Evolutionary conservation across 2,113 vertebrate species (phyloP).

Genomic region (Tachysurus fulvidraco): DNA sequence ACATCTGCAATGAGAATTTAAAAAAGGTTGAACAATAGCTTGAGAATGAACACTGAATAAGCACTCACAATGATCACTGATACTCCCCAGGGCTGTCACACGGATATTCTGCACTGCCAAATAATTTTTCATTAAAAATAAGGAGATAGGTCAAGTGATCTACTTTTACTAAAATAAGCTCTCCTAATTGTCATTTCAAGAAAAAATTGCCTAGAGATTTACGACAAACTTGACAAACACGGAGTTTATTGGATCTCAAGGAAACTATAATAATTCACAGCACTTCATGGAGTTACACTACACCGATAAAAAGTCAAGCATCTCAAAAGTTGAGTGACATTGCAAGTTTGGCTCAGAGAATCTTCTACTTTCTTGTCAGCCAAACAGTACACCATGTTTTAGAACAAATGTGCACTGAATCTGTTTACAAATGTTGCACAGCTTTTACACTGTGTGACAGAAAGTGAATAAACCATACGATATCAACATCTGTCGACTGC

Average conservation of each 20-base stretch:
- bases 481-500: background rate
- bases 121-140: constrained; percentile 40
- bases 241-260: constrained; percentile 42
- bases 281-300: constrained; percentile 62
- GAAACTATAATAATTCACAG: constrained; percentile 51
- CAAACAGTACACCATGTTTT: constrained; percentile 27
- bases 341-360: constrained; percentile 49
- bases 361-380: constrained; percentile 54
- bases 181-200: constrained; percentile 36
- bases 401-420: constrained; percentile 15
- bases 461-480: constrained; percentile 29
- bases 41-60: background rate
- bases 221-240: constrained; percentile 63
- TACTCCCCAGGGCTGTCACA: background rate
- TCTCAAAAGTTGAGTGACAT: constrained; percentile 52
- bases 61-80: background rate
- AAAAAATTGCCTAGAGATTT: constrained; percentile 60
- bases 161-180: constrained; percentile 50
- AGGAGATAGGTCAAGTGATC: constrained; percentile 56
- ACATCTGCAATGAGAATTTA: constrained; percentile 78
- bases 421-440: constrained; percentile 7
- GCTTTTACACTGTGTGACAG: constrained; percentile 46
- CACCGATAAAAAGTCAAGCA: constrained; percentile 60
- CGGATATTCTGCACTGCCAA: constrained; percentile 10
- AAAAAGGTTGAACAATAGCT: constrained; percentile 39